These are phyloP conservation scores for Adela reaumurella DNA, from an alignment of 2,888 invertebrate genomes.

Conservation along the genomic window DNA sequence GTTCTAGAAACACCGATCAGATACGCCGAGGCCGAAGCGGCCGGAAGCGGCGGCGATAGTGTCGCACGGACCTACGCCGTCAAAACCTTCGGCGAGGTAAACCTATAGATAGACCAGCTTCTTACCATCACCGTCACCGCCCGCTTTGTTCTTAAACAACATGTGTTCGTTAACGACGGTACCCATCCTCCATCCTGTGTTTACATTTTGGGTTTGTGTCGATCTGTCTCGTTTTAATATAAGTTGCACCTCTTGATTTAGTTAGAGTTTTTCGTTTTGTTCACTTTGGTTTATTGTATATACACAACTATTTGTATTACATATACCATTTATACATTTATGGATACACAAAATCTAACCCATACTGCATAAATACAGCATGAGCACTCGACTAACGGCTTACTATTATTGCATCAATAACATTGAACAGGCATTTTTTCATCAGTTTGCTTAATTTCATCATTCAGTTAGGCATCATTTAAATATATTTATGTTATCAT, in stretches of 20 bases:
- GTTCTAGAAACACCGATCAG: constrained; percentile 32
- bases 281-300: neutral
- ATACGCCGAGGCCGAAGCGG: constrained; percentile 15
- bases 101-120: constrained; percentile 20
- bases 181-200: neutral
- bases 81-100: constrained; percentile 60
- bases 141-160: neutral
- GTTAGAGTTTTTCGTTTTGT: neutral
- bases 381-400: neutral
- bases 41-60: constrained; percentile 35
- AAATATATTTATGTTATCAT: neutral
- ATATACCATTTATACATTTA: too few relatives aligned
- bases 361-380: too few relatives aligned
- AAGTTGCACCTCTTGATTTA: neutral
- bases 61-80: constrained; percentile 53
- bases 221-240: neutral
- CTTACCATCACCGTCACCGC: neutral
- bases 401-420: neutral
- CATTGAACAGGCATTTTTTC: neutral
- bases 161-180: neutral
- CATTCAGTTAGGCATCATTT: neutral
- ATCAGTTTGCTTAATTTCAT: neutral
- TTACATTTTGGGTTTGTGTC: neutral
- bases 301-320: neutral
- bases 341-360: too few relatives aligned